Evolutionary conservation across 2,888 invertebrate species (phyloP).

Genomic region (Nephrotoma flavescens): DNA sequence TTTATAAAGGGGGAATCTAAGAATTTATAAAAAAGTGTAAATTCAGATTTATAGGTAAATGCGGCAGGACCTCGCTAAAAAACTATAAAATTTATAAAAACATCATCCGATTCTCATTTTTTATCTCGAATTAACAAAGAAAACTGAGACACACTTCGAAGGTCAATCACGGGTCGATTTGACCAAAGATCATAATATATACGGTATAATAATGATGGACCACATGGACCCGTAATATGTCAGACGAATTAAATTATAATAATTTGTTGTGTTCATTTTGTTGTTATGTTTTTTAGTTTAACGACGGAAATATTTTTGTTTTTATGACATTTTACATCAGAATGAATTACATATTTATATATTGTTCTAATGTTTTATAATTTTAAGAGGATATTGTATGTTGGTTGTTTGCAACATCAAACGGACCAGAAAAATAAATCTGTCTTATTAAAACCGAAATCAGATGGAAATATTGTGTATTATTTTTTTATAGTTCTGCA

Average conservation of each 20-base stretch:
- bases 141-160: background rate
- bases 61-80: background rate
- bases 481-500: no score
- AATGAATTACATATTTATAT: background rate
- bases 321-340: background rate
- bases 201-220: background rate
- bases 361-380: no score
- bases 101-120: background rate
- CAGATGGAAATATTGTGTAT: no score
- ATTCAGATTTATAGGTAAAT: background rate
- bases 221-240: background rate
- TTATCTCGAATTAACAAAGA: background rate
- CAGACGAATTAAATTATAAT: background rate
- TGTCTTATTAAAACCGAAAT: background rate
- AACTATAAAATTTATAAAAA: background rate
- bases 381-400: background rate
- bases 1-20: background rate
- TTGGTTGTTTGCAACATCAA: background rate
- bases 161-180: background rate
- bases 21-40: background rate
- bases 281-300: background rate
- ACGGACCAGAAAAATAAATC: background rate
- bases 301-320: background rate
- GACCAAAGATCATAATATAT: background rate
- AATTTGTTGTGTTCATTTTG: background rate